A percentile compares a stretch with the other conserved stretches of the same genome.
phyloP scores from a whole-genome alignment of 30 jellyfish, hydroid and myxozoan genomes.

The Aurelia sp. region DNA sequence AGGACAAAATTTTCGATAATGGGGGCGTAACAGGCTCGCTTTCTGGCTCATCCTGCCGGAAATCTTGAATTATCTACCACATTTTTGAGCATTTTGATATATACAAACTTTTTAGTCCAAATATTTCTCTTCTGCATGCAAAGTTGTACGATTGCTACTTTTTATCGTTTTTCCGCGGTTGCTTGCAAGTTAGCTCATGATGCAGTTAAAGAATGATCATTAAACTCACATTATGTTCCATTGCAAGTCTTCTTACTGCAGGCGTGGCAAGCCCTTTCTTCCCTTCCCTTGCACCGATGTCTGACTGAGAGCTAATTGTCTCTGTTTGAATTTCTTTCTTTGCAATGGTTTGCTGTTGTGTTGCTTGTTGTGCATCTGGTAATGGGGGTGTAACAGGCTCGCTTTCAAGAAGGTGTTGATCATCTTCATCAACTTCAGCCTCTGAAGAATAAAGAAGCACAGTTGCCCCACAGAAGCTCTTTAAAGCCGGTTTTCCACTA shows the following conservation, averaged over 20 bases:
- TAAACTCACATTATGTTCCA: constrained; percentile 79
- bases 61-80: no score
- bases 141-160: no score
- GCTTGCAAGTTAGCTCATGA: no score
- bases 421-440: constrained; percentile 67
- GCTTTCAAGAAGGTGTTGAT: constrained; percentile 43
- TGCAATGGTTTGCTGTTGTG: background rate
- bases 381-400: constrained; percentile 76
- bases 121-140: no score
- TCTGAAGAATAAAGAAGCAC: background rate
- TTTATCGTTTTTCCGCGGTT: no score
- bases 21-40: no score
- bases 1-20: no score
- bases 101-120: no score
- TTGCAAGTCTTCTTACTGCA: constrained; percentile 95
- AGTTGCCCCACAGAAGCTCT: background rate
- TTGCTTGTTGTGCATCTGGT: constrained; percentile 41
- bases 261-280: constrained; percentile 83
- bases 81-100: no score
- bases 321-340: background rate
- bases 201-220: no score
- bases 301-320: background rate
- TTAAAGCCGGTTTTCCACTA: no score
- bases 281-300: background rate
- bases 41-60: no score